Conservation (phyloP, 2,797 vertebrate species). For the Acridotheres tristis region DNA sequence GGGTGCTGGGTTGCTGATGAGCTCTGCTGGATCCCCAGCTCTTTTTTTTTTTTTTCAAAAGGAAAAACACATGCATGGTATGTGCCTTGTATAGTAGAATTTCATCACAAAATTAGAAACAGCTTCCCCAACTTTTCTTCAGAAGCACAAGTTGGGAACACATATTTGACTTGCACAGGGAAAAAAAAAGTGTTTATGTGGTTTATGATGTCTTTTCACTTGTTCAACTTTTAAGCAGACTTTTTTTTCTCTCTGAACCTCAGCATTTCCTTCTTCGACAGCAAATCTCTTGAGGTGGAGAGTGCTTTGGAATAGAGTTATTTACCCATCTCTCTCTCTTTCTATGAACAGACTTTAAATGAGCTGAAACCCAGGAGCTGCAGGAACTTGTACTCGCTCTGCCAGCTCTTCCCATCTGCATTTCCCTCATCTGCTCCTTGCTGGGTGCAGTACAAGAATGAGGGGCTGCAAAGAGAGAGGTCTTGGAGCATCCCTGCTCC, state of each 20-base stretch:
- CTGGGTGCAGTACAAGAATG: not conserved
- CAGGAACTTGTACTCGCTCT: not conserved
- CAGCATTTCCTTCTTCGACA: not conserved
- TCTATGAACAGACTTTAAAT: not conserved
- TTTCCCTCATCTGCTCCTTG: not conserved
- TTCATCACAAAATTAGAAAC: not conserved
- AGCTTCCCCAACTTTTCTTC: not conserved
- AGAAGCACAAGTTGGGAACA: not conserved
- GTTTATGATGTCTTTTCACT: not conserved
- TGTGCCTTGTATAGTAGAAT: not conserved
- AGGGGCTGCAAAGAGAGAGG: not conserved
- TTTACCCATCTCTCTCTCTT: not conserved
- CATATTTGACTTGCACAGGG: not conserved
- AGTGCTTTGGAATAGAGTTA: not conserved
- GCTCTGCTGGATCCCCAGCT: not conserved
- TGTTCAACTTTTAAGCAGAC: not conserved
- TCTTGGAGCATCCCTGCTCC: not conserved
- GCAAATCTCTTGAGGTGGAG: not conserved
- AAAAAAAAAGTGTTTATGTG: not conserved
- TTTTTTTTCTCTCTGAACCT: not conserved
- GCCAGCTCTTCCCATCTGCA: not conserved
- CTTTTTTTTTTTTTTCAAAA: not conserved
- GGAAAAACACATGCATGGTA: not conserved
- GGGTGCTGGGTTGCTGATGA: not conserved
- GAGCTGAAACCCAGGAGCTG: not conserved